phyloP scores from a whole-genome alignment of 2,888 invertebrate species.

The Agapostemon virescens region DNA sequence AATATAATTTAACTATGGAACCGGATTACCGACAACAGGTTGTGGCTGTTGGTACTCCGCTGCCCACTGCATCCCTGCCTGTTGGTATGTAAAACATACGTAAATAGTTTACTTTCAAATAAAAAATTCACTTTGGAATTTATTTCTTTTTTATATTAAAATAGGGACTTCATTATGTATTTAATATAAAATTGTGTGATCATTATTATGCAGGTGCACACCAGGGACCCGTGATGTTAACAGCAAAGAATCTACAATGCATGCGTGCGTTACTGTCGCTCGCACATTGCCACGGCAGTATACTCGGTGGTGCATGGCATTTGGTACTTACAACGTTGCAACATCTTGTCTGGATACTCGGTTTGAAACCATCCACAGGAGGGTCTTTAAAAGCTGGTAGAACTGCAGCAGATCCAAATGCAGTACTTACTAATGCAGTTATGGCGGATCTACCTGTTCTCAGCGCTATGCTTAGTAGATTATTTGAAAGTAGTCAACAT shows the following conservation, averaged over 20 bases:
- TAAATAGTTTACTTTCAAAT: background rate
- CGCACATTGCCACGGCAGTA: slow-evolving; percentile 95
- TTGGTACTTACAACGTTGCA: slow-evolving; percentile 97
- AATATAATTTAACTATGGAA: slow-evolving; percentile 80
- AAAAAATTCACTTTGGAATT: too few species aligned
- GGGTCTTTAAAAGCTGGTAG: slow-evolving; percentile 94
- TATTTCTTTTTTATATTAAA: too few species aligned
- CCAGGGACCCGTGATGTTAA: slow-evolving; percentile 96
- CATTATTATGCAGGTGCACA: slow-evolving; percentile 84
- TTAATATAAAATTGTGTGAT: slow-evolving; percentile 19
- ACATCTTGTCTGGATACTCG: slow-evolving; percentile 96
- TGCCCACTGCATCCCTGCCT: slow-evolving; percentile 91
- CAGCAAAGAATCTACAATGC: slow-evolving; percentile 97
- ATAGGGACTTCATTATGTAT: too few species aligned
- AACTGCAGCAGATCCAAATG: slow-evolving; percentile 89
- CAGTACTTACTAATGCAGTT: slow-evolving; percentile 96
- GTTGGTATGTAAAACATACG: slow-evolving; percentile 81
- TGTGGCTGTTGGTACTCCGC: slow-evolving; percentile 97
- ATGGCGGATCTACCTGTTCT: slow-evolving; percentile 96
- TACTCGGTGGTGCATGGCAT: slow-evolving; percentile 96
- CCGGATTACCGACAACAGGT: slow-evolving; percentile 95
- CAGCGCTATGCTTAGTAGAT: slow-evolving; percentile 93
- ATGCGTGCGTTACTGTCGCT: slow-evolving; percentile 95
- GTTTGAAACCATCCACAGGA: slow-evolving; percentile 96
- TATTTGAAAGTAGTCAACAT: slow-evolving; percentile 97